These are phyloP conservation scores for Phragmatobia fuliginosa DNA, from an alignment of 2,888 invertebrate species.

Conservation along the genomic window DNA sequence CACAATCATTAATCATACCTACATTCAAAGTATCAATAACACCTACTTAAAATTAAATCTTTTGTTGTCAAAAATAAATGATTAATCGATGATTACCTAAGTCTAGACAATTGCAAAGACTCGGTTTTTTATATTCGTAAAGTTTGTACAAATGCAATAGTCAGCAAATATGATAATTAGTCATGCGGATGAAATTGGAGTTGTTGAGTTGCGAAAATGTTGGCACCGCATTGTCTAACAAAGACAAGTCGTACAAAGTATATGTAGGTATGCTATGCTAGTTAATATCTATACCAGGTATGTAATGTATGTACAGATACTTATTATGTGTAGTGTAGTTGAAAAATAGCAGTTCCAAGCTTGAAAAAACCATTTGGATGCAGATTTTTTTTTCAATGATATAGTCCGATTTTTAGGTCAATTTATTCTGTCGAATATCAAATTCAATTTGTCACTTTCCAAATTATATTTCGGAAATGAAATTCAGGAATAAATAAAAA, in stretches of 20 bases:
- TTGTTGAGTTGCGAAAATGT: background rate
- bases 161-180: conserved; percentile 17
- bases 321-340: background rate
- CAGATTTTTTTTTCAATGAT: background rate
- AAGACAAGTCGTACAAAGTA: background rate
- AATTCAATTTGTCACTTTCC: too few species aligned
- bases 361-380: background rate
- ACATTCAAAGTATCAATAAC: background rate
- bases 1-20: background rate
- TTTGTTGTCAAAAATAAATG: conserved; percentile 9
- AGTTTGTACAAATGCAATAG: conserved; percentile 15
- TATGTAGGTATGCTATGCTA: background rate
- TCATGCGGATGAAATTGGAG: conserved; percentile 5
- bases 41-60: background rate
- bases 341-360: background rate
- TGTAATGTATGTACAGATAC: too few species aligned
- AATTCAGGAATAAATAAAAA: too few species aligned
- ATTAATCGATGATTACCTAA: conserved; percentile 2
- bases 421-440: background rate
- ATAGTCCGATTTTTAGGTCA: background rate
- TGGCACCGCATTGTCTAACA: conserved; percentile 22
- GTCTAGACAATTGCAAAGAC: conserved; percentile 15
- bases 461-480: too few species aligned
- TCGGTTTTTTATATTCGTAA: conserved; percentile 8
- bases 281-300: too few species aligned